Base-by-base conservation (phyloP, 2,797 vertebrate species). In the Spinus olivaceus region DNA sequence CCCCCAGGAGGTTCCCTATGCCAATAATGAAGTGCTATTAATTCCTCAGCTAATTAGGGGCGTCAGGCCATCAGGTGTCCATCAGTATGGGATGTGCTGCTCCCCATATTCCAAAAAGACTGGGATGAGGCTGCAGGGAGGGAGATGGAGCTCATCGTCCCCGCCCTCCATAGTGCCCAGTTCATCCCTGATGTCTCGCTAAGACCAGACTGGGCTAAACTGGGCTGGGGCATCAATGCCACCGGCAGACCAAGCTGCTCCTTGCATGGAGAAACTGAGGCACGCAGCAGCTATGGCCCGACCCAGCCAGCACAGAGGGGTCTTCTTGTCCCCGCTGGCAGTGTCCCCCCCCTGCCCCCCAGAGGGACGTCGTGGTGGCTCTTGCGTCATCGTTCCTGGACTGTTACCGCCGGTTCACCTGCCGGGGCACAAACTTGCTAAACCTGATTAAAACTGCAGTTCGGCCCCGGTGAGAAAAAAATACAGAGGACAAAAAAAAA, bases 361-460 rank as follows among this genome's bases (percentile, higher is more conserved):
- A 64, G 33, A 7, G 1, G 19, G n/a, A 24, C 14, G 47, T 77
- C 3, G 9, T 20, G 42, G 50, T 17, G 25, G 28, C 66, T 84
- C 67, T 86, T 78, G 76, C 23, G 0, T 44, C 80, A 92, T 19
- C 5, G 0, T 30, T 87, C 90, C 67, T 59, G 35, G 63, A 32
- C 46, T 49, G 86, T 51, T 88, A 44, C 83, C 8, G 0, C 32
- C 1, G 0, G 42, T 71, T 86, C 61, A 21, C 4, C 87, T 84
- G 81, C 76, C 54, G 11, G 60, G 70, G 39, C 54, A 44, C 81
- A 92, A 90, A 94, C 95, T 88, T 13, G 81, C 19, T 76, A 84
- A 86, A 92, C 88, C 88, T 90, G 94, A 88, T 85, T 49, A 60
- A 88, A 74, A 46, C 25, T 63, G n/a, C 77, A 88, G 77, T 25